Base-by-base conservation (phyloP, 2,113 vertebrate species). In the Chitala chitala region DNA sequence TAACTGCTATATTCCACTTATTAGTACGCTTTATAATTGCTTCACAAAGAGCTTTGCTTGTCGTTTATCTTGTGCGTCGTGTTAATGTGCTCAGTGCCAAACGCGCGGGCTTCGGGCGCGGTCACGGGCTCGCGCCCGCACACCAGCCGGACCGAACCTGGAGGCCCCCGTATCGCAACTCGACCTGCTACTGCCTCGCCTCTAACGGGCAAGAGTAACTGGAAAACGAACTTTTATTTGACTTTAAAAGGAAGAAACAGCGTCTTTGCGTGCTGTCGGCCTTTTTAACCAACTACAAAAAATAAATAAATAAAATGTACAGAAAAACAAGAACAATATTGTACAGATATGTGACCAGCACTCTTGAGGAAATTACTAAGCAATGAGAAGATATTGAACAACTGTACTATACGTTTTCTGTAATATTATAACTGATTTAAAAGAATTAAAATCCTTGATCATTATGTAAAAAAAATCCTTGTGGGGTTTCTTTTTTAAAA, bases 351-450 rank as follows among this genome's bases (percentile, higher is more conserved):
- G 92, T 96, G 95, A 98, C 96, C 96, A 98, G 96, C 96, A 98
- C 94, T 96, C 87, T 81, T 86, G 90, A 92, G 90, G 84, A 93
- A 93, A 94, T 93, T 92, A 97, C 93, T 91, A 94, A 95, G 95
- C 92, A 95, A 93, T 95, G 91, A 87, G 91, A 91, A 92, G 89
- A 93, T 92, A 93, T 94, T 95, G 91, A 96, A 95, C 91, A 93
- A 93, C 88, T 99, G 95, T 98, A 98, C 92, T 93, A 96, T 98
- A 95, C 90, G 91, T 96, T 98, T 98, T 96, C 95, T 99, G 95
- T 98, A 96, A 98, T 94, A 91, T 96, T 94, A 96, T 89, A 96
- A 94, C 92, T 92, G 92, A 96, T 92, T 91, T 92, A 94, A 92
- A 92, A 95, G 95, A 29, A 90, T 88, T 87, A 88, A 92, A 98